Evolutionary conservation across 1,140 invertebrate genomes (phyloP), one percentile per base, ranked within the genome.

Genomic region (Polyergus mexicanus): DNA sequence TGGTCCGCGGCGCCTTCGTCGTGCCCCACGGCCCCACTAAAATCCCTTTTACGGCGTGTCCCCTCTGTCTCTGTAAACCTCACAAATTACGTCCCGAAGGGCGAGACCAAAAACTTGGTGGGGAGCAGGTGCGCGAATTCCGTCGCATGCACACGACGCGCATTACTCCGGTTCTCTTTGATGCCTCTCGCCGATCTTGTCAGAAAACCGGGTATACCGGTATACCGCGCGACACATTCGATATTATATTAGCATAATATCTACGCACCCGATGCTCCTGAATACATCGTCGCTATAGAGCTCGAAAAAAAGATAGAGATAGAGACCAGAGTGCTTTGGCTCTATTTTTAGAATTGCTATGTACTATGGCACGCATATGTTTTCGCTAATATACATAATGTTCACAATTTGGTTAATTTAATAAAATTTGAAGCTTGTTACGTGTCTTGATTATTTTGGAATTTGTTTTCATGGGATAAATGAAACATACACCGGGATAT

Each of bases 21-120:
- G 22, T 78, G 25, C 60, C 51, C 60, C 51, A 25, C 58, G 84
- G 77, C 69, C 63, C 72, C 78, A 74, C 71, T 38, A 63, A 90
- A 91, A 91, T 91, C 87, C 89, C 89, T 80, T 91, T 91, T 91
- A 91, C 84, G 78, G 72, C 75, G 69, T 91, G 87, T 89, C 89
- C 89, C 86, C 81, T 77, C 56, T 41, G 25, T 84, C 74, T 47
- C 89, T 75, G 86, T 89, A 91, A 90, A 90, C 89, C 89, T 91
- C 90, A 85, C 90, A 91, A 91, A 91, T 91, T 91, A 91, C 89
- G 71, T 87, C 84, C 81, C 87, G 84, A 63, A 91, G 87, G 90
- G 76, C 66, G 84, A 75, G 71, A 78, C 72, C 51, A 62, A 84
- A 76, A 90, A 90, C 78, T 91, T 58, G 56, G 13, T 25, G 51